Conservation (phyloP, 1,140 invertebrate genomes). For the Drosophila pectinifera region DNA sequence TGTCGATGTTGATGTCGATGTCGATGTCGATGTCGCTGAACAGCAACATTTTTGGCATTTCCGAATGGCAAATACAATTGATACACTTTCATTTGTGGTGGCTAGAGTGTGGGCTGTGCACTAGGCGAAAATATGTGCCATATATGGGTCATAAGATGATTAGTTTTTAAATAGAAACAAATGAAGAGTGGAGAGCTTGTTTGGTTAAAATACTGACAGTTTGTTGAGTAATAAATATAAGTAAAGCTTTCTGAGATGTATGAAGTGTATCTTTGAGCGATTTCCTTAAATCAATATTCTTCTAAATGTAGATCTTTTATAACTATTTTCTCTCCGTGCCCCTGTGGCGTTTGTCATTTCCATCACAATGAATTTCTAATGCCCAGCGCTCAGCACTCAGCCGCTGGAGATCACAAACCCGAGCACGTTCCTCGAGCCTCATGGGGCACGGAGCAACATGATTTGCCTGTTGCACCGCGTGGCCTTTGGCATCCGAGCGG, state of each 20-base stretch:
- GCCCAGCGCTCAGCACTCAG: constrained; percentile 25
- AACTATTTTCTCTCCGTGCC: constrained; percentile 1
- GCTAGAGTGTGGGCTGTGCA: constrained; percentile 32
- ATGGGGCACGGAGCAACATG: constrained; percentile 30
- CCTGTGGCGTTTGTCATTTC: constrained; percentile 49
- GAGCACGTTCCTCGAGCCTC: constrained; percentile 42
- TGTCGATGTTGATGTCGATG: constrained; percentile 29
- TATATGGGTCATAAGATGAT: not conserved
- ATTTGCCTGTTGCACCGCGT: constrained; percentile 48
- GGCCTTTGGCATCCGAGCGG: constrained; percentile 39
- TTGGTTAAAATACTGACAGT: no score
- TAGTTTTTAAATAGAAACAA: not conserved
- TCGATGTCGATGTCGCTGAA: constrained; percentile 30
- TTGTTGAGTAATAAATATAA: no score
- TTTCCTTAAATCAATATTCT: no score
- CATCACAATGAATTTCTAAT: constrained; percentile 72
- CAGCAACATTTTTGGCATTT: constrained; percentile 70
- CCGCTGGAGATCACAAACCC: constrained; percentile 25
- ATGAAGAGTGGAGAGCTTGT: no score
- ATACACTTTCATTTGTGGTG: constrained; percentile 52
- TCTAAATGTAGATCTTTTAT: not conserved
- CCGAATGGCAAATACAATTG: constrained; percentile 58
- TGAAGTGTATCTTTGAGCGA: no score
- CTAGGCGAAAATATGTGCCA: not conserved
- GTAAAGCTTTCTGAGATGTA: no score